Evolutionary conservation across 1,140 invertebrate genomes (phyloP).

Genomic region (Drosophila repletoides): DNA sequence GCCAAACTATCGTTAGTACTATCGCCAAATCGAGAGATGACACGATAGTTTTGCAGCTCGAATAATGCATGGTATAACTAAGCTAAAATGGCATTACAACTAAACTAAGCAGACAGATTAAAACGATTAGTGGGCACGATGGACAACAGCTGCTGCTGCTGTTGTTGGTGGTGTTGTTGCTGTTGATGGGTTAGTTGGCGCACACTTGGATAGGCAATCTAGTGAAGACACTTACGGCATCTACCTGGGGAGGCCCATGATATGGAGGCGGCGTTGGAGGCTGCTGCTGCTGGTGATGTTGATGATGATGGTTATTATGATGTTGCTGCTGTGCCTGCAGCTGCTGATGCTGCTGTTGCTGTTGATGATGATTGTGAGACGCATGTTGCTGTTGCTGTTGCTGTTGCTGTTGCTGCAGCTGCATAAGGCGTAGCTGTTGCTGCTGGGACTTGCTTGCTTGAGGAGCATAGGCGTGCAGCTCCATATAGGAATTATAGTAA

Average conservation of each 20-base stretch:
- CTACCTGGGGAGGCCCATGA: conserved; percentile 50
- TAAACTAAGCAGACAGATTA: conserved; percentile 23
- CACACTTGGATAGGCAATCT: conserved; percentile 9
- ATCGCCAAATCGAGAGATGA: too few relatives aligned
- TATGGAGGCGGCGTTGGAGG: conserved; percentile 57
- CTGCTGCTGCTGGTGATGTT: conserved; percentile 34
- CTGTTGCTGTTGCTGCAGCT: conserved; percentile 37
- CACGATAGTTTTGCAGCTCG: neutral
- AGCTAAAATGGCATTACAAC: conserved; percentile 14
- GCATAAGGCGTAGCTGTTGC: too few relatives aligned
- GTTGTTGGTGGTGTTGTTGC: conserved; percentile 16
- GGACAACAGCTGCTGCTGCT: neutral
- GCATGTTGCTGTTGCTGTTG: conserved; percentile 46
- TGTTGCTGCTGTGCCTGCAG: conserved; percentile 24
- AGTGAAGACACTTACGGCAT: conserved; percentile 72
- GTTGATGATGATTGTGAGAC: conserved; percentile 39
- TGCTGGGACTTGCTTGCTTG: conserved; percentile 5
- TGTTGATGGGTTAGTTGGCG: conserved; percentile 39
- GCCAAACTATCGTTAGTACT: neutral
- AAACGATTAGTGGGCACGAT: conserved; percentile 23
- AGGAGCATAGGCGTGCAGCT: conserved; percentile 63
- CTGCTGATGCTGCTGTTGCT: conserved; percentile 41
- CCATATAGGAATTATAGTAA: conserved; percentile 74
- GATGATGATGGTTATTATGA: conserved; percentile 40
- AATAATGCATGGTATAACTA: conserved; percentile 28